Evolutionary conservation across 2,797 vertebrate species (phyloP).

Genomic region (Gallinago stenura): DNA sequence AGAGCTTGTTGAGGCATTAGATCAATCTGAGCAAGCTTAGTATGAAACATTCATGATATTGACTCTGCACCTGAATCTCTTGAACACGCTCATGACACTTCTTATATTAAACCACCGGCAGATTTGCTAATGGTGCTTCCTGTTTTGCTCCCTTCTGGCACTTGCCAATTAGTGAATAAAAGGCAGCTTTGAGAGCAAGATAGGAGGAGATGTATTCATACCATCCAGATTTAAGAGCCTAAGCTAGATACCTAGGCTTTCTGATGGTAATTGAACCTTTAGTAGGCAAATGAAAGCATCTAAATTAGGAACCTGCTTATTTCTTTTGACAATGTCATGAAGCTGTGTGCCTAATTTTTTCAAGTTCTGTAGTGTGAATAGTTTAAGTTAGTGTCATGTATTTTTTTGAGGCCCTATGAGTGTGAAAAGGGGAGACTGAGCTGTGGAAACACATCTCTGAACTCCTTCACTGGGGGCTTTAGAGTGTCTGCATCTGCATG

Average conservation of each 20-base stretch:
- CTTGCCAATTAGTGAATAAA: conserved; percentile 26
- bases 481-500: background rate
- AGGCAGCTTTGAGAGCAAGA: background rate
- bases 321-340: background rate
- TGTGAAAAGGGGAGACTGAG: background rate
- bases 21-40: background rate
- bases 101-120: background rate
- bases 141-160: conserved; percentile 6
- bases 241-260: conserved; percentile 6
- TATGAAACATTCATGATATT: background rate
- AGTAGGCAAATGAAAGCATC: conserved; percentile 16
- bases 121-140: background rate
- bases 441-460: background rate
- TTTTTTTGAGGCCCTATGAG: background rate
- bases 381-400: background rate
- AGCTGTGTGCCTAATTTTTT: background rate
- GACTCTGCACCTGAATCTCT: conserved; percentile 18
- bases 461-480: background rate
- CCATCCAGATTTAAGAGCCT: background rate
- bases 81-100: background rate
- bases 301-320: background rate
- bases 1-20: background rate
- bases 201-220: background rate
- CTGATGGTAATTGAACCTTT: conserved; percentile 11
- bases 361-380: background rate